Evolutionary conservation across 2,888 invertebrate species (phyloP), one percentile per base, ranked within the genome.

Genomic region (Hydroisotoma schaefferi): DNA sequence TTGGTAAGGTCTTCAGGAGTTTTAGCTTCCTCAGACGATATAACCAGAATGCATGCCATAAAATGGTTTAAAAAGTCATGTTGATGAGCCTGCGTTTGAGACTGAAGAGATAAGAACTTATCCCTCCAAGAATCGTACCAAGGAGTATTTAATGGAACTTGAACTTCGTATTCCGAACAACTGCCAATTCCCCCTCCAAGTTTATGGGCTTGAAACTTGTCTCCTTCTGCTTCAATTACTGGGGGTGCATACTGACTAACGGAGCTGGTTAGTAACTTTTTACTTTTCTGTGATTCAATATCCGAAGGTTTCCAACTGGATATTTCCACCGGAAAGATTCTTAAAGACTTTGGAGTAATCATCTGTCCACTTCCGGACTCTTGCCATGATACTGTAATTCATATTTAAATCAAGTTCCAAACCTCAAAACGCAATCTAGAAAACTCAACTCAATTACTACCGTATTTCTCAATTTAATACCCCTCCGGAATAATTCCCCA

Each of bases 111-210:
- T 12, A 81, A 80, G 77, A 95, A 95, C 27, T 88, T 88, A 73
- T 94, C 92, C 73, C 94, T 83, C 91, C 94, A 98, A 10, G 87
- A 85, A 77, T 95, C 94, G 81, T 90, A 98, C 97, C 98, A 98
- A 15, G 93, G 88, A 55, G 91, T 89, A 10, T 85, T 81, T 37
- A 84, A 80, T 28, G 91, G 90, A 72, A 90, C 81, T 71, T 87
- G 84, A 65, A 90, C 77, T 72, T 82, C 81, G 61, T 81, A 79
- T 44, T 80, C 76, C 8, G 57, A 48, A 51, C 12, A 22, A 48
- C 48, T 33, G 22, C 43, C 48, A n/a, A 20, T 40, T 27, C 52
- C 48, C 3, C 46, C 56, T 40, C 22, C 55, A 33, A 55, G 26
- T 26, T 15, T 54, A 8, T 58, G 20, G 12, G 10, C 18, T 23